A percentile compares a stretch with the other conserved stretches of the same genome.
phyloP scores from a whole-genome alignment of 2,888 invertebrate species.

The Dryobotodes eremita region DNA sequence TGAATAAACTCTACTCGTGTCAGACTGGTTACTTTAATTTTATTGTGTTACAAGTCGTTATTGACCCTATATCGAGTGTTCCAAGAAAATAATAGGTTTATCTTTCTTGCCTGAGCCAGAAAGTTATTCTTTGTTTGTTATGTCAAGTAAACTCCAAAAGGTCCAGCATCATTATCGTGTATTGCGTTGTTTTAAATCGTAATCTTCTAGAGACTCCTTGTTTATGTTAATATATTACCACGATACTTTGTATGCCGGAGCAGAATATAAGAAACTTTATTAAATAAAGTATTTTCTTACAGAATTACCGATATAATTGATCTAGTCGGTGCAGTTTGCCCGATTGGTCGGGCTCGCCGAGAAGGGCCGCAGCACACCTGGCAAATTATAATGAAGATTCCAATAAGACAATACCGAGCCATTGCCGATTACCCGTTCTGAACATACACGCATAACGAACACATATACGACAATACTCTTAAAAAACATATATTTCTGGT shows the following conservation, averaged over 20 bases:
- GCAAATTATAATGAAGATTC: slow-evolving; percentile 75
- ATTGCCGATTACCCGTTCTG: slow-evolving; percentile 71
- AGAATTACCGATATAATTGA: slow-evolving; percentile 56
- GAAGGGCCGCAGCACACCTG: slow-evolving; percentile 71
- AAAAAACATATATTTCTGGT: slow-evolving; percentile 58
- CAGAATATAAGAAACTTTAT: slow-evolving; percentile 34
- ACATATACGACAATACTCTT: slow-evolving; percentile 46
- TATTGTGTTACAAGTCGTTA: slow-evolving; percentile 45
- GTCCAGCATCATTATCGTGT: slow-evolving; percentile 2
- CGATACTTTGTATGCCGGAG: not conserved
- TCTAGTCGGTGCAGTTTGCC: slow-evolving; percentile 71
- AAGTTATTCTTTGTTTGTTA: slow-evolving; percentile 45
- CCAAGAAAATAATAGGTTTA: slow-evolving; percentile 59
- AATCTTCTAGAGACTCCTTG: slow-evolving; percentile 13
- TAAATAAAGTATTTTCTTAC: slow-evolving; percentile 39
- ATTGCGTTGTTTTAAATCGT: slow-evolving; percentile 23
- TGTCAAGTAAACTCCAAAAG: slow-evolving; percentile 16
- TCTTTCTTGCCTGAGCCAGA: slow-evolving; percentile 30
- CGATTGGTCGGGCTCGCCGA: slow-evolving; percentile 54
- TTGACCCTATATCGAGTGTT: slow-evolving; percentile 43
- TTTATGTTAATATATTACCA: slow-evolving; percentile 20
- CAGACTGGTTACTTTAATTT: slow-evolving; percentile 41
- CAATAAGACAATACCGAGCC: slow-evolving; percentile 76
- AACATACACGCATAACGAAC: slow-evolving; percentile 63
- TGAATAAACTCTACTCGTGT: slow-evolving; percentile 18